Evolutionary conservation across 2,113 vertebrate species (phyloP).

Genomic region (Probosciger aterrimus): DNA sequence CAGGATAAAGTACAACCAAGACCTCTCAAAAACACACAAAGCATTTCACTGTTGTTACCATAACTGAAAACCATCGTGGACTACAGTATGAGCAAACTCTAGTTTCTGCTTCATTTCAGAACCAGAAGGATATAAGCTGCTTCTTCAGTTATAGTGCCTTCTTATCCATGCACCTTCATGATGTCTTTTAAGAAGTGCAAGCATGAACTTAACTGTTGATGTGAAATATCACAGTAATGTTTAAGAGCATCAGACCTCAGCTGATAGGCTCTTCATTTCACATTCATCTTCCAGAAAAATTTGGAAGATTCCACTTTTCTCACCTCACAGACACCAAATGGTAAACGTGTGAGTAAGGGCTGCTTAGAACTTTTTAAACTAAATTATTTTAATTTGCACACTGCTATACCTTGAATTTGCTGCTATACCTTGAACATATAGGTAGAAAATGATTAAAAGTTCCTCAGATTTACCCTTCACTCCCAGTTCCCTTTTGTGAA

Average conservation of each 20-base stretch:
- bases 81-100: accelerated
- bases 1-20: neutral
- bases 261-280: neutral
- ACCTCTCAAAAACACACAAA: neutral
- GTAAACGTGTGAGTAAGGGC: neutral
- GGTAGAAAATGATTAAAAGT: neutral
- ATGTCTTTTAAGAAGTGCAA: neutral
- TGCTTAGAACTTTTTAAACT: neutral
- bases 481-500: neutral
- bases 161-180: neutral
- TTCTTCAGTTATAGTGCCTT: neutral
- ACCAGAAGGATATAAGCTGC: neutral
- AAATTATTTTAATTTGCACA: neutral
- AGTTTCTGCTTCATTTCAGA: neutral
- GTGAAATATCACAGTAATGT: neutral
- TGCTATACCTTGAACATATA: neutral
- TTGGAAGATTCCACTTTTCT: neutral
- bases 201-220: neutral
- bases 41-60: neutral
- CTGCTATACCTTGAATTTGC: neutral
- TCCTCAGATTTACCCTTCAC: neutral
- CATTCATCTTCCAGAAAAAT: neutral
- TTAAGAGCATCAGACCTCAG: neutral
- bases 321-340: neutral
- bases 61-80: neutral